Percentiles rank a stretch among this genome's conserved stretches.
These are phyloP conservation scores for Diaperis boleti DNA, from an alignment of 2,888 invertebrate genomes.

Conservation along the genomic window DNA sequence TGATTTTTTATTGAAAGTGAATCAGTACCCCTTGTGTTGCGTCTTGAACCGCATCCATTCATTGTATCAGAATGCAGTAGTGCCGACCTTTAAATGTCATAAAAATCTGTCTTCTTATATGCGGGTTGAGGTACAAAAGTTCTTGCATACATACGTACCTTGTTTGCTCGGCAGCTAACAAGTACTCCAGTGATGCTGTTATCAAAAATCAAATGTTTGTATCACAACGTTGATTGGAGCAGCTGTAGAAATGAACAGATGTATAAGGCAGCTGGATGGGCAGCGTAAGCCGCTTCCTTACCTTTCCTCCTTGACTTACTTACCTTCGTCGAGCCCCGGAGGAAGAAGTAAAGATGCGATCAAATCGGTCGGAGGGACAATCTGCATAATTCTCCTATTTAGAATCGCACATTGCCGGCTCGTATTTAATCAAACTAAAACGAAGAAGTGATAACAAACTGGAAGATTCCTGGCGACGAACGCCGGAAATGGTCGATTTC, in stretches of 20 bases:
- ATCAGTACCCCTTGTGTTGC: neutral
- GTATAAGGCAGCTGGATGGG: conserved; percentile 59
- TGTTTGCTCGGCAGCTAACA: conserved; percentile 40
- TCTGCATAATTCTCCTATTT: conserved; percentile 33
- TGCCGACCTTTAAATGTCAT: conserved; percentile 38
- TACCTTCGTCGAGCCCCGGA: conserved; percentile 45
- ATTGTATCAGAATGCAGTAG: conserved; percentile 34
- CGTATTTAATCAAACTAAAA: neutral
- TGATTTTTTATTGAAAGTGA: neutral
- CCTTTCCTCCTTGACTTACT: conserved; percentile 52
- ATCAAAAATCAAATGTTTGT: conserved; percentile 49
- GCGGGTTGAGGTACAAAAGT: conserved; percentile 27
- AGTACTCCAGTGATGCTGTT: conserved; percentile 45
- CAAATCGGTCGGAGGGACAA: conserved; percentile 12
- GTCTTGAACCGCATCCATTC: conserved; percentile 23
- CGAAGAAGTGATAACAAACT: neutral
- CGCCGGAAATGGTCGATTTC: conserved; percentile 2
- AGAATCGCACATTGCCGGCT: conserved; percentile 6
- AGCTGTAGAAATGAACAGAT: conserved; percentile 62
- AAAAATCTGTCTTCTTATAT: conserved; percentile 34
- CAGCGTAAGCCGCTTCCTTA: conserved; percentile 52
- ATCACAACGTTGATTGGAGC: conserved; percentile 61
- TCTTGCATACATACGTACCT: conserved; percentile 32
- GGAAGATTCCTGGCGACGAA: neutral
- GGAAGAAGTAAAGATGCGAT: conserved; percentile 43